Conservation (phyloP, 2,888 invertebrate genomes). For the Phoenoteleia sp. region DNA sequence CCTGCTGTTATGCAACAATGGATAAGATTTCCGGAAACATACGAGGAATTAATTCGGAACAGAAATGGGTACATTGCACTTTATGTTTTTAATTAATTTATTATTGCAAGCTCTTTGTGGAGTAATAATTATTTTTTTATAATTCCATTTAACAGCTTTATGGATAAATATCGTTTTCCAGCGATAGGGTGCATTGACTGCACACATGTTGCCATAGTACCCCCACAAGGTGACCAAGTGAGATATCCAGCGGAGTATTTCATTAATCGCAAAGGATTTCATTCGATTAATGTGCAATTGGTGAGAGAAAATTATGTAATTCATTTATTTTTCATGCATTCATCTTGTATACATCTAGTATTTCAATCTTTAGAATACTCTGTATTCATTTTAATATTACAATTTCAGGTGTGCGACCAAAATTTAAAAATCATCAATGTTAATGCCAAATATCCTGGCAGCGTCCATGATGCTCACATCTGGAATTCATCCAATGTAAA, state of each 20-base stretch:
- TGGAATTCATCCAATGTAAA: conserved; percentile 1
- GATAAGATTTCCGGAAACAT: neutral
- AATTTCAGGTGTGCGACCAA: neutral
- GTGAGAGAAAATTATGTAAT: neutral
- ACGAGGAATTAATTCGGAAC: neutral
- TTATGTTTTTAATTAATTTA: no score
- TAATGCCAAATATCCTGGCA: conserved; percentile 15
- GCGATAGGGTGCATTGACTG: conserved; percentile 14
- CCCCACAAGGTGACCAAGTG: neutral
- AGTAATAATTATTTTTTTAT: no score
- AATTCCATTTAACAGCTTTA: neutral
- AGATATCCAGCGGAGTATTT: conserved; percentile 3
- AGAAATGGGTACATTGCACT: no score
- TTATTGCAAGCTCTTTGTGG: no score
- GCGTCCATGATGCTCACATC: conserved; percentile 4
- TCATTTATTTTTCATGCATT: no score
- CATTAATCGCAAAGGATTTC: conserved; percentile 13
- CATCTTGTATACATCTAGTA: neutral
- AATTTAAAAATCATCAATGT: neutral
- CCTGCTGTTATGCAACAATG: neutral
- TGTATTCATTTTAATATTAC: no score
- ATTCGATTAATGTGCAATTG: conserved; percentile 22
- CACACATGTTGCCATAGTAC: conserved; percentile 21
- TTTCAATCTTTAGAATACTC: no score
- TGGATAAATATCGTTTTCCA: neutral